phyloP scores from a whole-genome alignment of 2,113 vertebrate genomes.

The Passer domesticus region DNA sequence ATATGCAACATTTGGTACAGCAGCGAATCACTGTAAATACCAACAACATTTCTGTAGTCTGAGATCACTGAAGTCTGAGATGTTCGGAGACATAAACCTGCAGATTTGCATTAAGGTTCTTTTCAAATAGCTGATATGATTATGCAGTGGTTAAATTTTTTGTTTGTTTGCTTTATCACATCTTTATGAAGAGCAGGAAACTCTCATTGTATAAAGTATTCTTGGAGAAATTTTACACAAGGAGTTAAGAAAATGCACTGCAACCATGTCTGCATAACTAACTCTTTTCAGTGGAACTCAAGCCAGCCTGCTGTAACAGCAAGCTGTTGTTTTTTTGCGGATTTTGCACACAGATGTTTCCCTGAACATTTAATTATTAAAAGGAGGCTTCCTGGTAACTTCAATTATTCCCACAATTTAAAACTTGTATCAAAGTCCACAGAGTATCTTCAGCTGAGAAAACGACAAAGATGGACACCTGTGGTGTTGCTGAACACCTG shows the following conservation, averaged over 20 bases:
- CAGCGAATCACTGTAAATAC: neutral
- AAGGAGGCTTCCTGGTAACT: neutral
- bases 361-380: neutral
- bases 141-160: neutral
- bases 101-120: neutral
- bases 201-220: neutral
- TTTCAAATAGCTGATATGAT: neutral
- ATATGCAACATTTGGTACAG: conserved; percentile 3
- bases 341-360: neutral
- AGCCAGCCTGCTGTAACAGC: neutral
- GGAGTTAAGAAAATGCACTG: neutral
- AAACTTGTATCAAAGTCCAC: neutral
- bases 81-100: neutral
- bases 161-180: neutral
- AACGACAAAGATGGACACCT: neutral
- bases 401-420: neutral
- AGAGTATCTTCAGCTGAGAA: neutral
- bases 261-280: neutral
- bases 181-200: neutral
- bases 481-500: neutral
- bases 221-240: neutral
- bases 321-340: neutral
- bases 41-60: neutral
- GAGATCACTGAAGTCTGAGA: neutral
- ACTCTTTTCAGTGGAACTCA: neutral